These are phyloP conservation scores for Chrysolina americana DNA, from an alignment of 2,888 invertebrate genomes.

Conservation along the genomic window DNA sequence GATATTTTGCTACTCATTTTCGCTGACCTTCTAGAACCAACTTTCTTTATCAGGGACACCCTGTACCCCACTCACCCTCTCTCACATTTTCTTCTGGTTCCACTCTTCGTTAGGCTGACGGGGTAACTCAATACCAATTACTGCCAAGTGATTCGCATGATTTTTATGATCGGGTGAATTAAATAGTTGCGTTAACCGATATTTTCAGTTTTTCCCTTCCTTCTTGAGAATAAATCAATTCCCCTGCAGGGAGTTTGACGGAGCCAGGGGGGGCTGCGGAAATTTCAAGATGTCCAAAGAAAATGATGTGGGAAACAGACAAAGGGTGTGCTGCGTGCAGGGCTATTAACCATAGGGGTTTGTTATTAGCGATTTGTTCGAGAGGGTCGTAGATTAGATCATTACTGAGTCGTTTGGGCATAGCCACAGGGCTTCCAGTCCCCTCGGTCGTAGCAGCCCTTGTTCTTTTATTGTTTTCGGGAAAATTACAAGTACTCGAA, in stretches of 20 bases:
- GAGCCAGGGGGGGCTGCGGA: slow-evolving; percentile 26
- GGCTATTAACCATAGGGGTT: slow-evolving; percentile 12
- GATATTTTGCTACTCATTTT: too few species aligned
- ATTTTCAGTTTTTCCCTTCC: slow-evolving; percentile 39
- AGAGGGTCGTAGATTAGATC: not conserved
- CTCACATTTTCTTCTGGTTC: slow-evolving; percentile 1
- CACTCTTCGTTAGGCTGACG: slow-evolving; percentile 40
- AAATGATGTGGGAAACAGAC: slow-evolving; percentile 30
- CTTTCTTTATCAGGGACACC: not conserved
- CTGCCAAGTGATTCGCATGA: slow-evolving; percentile 47
- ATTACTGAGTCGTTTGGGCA: slow-evolving; percentile 7
- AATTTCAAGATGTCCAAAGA: slow-evolving; percentile 29
- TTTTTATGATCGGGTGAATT: slow-evolving; percentile 50
- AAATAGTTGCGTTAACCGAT: slow-evolving; percentile 44
- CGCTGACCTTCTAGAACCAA: too few species aligned
- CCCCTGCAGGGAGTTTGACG: slow-evolving; percentile 36
- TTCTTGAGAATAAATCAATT: slow-evolving; percentile 44
- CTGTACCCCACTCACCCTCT: not conserved
- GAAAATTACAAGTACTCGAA: too few species aligned
- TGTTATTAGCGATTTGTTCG: not conserved
- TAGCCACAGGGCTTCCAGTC: not conserved
- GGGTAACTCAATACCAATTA: slow-evolving; percentile 53
- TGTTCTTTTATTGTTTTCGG: too few species aligned
- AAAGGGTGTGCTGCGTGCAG: not conserved
- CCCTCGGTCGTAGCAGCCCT: too few species aligned